Base-by-base conservation (phyloP, 2,113 vertebrate genomes). In the Mohoua ochrocephala region DNA sequence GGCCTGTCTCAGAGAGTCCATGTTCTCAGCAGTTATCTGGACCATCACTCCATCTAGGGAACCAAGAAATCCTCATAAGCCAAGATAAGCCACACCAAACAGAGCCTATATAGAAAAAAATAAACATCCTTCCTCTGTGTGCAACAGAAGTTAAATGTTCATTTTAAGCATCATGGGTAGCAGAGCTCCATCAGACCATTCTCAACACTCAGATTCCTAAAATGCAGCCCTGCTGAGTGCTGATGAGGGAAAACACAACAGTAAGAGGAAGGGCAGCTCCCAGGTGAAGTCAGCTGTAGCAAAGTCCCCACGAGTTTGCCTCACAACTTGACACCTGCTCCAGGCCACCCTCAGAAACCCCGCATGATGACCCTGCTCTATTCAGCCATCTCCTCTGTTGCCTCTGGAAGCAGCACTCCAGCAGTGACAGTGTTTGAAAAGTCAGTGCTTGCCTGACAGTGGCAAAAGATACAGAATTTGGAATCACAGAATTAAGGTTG, bases 11-110 rank as follows among this genome's bases (percentile, higher is more conserved):
- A 99, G 83, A 22, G 98, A 98, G 84, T 99, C 99, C 99, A 99
- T 99, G 75, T 98, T 99, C 97, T 99, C 99, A 4, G 99, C 99
- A 4, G 99, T 99, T 97, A 99, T 99, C 98, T 99, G 99, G 96
- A 99, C 99, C 99, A 99, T 99, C 31, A 99, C 98, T 8, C 99
- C 99, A 67, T 99, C 99, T 99, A 81, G 61, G 61, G 16, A 97
- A 96, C 22, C 81, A 95, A 95, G 64, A 94, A 90, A 84, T 63
- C 35, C 68, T 77, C 33, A 5, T 94, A 19, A 96, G 54, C 73
- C 67, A 83, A 91, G 57, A 45, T 26, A 94, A 76, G 24, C 77
- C 56, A 82, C 24, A 7, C 17, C 63, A 65, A 92, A 69, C 63
- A 86, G 13, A 84, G 37, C 15, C 53, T 69, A 35, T 16, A 17